Evolutionary conservation across 2,113 vertebrate species (phyloP).

Genomic region (Upupa epops): DNA sequence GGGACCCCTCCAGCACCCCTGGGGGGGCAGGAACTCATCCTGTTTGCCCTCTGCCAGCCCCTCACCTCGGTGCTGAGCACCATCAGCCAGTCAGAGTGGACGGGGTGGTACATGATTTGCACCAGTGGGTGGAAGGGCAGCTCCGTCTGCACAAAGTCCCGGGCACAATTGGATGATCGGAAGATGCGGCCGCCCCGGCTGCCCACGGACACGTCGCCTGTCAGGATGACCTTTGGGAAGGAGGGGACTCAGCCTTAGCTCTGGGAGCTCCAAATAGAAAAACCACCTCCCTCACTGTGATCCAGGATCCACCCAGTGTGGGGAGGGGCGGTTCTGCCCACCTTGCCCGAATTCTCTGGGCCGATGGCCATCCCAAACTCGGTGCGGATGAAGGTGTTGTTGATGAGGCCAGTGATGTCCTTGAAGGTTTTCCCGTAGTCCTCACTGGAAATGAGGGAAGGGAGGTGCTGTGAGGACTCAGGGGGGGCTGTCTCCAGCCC

Average conservation of each 20-base stretch:
- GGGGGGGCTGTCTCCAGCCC: neutral
- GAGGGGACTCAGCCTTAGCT: neutral
- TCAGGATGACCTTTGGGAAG: constrained; percentile 85
- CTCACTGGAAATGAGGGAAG: constrained; percentile 73
- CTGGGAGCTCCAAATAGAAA: neutral
- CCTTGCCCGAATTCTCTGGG: constrained; percentile 90
- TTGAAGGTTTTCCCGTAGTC: constrained; percentile 90
- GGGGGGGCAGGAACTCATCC: neutral
- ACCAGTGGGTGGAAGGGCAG: constrained; percentile 84
- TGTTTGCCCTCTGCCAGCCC: neutral
- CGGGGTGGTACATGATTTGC: constrained; percentile 85
- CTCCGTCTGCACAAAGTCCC: constrained; percentile 78
- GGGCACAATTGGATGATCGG: constrained; percentile 84
- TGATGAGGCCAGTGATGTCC: constrained; percentile 88
- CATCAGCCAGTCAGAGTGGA: constrained; percentile 75
- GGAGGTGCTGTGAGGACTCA: accelerated
- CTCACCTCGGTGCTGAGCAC: constrained; percentile 81
- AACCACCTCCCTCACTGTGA: neutral
- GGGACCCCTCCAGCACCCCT: too few species aligned
- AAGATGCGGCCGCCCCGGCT: constrained; percentile 80
- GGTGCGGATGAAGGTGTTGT: constrained; percentile 90
- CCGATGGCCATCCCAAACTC: constrained; percentile 91
- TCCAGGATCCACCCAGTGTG: accelerated
- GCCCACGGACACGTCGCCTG: constrained; percentile 83
- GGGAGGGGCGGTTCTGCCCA: neutral